Evolutionary conservation across 2,888 invertebrate species (phyloP), one percentile per base, ranked within the genome.

Genomic region (Xestoiulus laeticollis): DNA sequence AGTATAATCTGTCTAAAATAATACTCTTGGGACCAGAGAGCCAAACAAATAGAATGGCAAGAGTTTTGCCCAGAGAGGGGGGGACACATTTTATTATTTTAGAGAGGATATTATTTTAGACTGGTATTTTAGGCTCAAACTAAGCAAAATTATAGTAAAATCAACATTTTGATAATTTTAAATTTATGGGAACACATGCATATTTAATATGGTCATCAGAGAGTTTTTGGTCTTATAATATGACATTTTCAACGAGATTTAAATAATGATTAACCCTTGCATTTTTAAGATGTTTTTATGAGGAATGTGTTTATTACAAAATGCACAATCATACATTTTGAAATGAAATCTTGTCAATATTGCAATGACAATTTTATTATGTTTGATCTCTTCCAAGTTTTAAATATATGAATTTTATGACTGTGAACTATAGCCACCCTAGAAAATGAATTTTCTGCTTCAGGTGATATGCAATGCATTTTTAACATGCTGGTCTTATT

Each of bases 41-140:
- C 30, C 78, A 78, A 78, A 68, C 68, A 68, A 68, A 68, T 26
- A 68, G 68, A 68, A 68, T 26, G 78, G 78, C 78, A 30, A 30
- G 78, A 78, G 78, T 78, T 78, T 78, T 78, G 14, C 14, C 78
- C 14, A 78, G 30, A 78, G n/a, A n/a, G n/a, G n/a, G n/a, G n/a
- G n/a, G n/a, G n/a, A n/a, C n/a, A n/a, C n/a, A n/a, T n/a, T n/a
- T n/a, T n/a, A n/a, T n/a, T n/a, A n/a, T n/a, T n/a, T n/a, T n/a
- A n/a, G n/a, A n/a, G n/a, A n/a, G n/a, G n/a, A n/a, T n/a, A n/a
- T n/a, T n/a, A n/a, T n/a, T n/a, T n/a, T n/a, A n/a, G n/a, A n/a
- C n/a, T n/a, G n/a, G n/a, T n/a, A n/a, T n/a, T n/a, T n/a, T n/a
- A n/a, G n/a, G n/a, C n/a, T n/a, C n/a, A n/a, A n/a, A n/a, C n/a